Conservation (phyloP, 2,113 vertebrate species). For the Sphyrna mokarran region DNA sequence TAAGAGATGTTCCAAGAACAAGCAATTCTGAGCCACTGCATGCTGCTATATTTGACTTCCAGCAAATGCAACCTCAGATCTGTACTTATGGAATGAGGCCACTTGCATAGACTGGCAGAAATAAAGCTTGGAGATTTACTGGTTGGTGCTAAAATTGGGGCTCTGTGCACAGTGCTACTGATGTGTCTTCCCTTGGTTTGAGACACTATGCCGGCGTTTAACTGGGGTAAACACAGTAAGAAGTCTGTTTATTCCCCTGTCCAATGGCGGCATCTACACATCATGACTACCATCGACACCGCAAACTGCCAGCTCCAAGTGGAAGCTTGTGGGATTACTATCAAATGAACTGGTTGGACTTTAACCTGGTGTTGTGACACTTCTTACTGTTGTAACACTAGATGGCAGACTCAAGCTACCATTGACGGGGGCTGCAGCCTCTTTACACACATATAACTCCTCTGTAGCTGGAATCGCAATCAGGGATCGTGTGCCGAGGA, state of each 20-base stretch:
- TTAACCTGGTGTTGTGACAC: too few species aligned
- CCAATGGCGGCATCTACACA: too few species aligned
- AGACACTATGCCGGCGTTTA: too few species aligned
- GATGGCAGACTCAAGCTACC: too few species aligned
- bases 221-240: too few species aligned
- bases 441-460: not conserved
- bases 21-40: not conserved
- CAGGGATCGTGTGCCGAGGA: not conserved
- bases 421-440: not conserved
- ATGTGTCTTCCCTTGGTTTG: not conserved
- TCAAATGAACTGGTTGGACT: too few species aligned
- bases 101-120: not conserved
- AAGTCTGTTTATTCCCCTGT: too few species aligned
- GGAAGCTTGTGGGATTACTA: too few species aligned
- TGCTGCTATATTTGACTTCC: not conserved
- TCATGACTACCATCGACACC: too few species aligned
- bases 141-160: not conserved
- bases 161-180: not conserved
- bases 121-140: not conserved
- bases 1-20: too few species aligned
- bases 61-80: not conserved
- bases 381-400: too few species aligned
- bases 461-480: not conserved
- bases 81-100: not conserved
- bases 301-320: too few species aligned